These are phyloP conservation scores for Myathropa florea DNA, from an alignment of 2,888 invertebrate genomes.

Conservation along the genomic window DNA sequence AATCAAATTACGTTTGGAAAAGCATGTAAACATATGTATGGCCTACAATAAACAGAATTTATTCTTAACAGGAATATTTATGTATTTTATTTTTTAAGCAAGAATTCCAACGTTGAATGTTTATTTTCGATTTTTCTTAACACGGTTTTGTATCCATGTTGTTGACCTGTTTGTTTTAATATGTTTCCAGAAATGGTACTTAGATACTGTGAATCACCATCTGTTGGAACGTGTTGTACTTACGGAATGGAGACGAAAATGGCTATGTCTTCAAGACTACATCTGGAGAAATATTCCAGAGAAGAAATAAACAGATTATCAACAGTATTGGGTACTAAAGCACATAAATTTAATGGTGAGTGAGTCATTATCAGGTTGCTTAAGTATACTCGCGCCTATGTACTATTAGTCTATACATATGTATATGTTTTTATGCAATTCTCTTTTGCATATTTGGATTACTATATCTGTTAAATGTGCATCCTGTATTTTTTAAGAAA, in stretches of 20 bases:
- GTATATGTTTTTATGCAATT: neutral
- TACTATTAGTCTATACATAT: neutral
- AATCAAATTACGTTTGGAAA: no score
- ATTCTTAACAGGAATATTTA: neutral
- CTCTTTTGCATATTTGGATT: neutral
- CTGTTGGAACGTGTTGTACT: constrained; percentile 83
- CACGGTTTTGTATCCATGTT: neutral
- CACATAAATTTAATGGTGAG: constrained; percentile 93
- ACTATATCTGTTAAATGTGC: no score
- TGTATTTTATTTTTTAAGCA: neutral
- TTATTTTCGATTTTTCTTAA: neutral
- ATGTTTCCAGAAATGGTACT: constrained; percentile 78
- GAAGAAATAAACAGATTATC: constrained; percentile 89
- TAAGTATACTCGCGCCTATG: constrained; percentile 11
- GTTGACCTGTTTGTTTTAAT: constrained; percentile 4
- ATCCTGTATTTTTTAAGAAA: no score
- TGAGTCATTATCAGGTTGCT: constrained; percentile 72
- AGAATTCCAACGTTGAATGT: neutral
- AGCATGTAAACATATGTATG: neutral
- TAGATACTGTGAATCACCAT: constrained; percentile 80
- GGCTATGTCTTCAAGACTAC: constrained; percentile 86
- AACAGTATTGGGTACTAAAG: constrained; percentile 88
- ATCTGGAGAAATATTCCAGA: constrained; percentile 88
- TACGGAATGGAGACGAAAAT: constrained; percentile 85
- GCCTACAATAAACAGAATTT: neutral